phyloP scores from a whole-genome alignment of 2,888 invertebrate species.

The Poecilobothrus nobilitatus region DNA sequence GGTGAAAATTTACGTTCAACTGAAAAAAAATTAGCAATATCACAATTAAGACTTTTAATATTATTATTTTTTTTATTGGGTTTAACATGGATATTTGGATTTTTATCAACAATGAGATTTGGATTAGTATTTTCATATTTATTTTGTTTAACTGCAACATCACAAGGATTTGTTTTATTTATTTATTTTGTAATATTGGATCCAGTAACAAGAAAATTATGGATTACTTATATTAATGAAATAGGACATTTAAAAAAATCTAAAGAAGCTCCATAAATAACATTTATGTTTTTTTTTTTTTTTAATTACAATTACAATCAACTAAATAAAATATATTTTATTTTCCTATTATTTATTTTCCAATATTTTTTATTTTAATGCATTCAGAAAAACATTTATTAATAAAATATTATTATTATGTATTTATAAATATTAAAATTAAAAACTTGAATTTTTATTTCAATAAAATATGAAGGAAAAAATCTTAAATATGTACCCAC shows the following conservation, averaged over 20 bases:
- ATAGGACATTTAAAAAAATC: background rate
- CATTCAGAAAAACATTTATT: too few species aligned
- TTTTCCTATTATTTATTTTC: too few species aligned
- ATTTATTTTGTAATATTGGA: slow-evolving; percentile 54
- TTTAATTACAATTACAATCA: too few species aligned
- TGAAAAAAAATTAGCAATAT: slow-evolving; percentile 32
- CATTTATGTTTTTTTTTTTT: too few species aligned
- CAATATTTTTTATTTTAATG: too few species aligned
- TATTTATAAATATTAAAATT: too few species aligned
- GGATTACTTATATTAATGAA: slow-evolving; percentile 32
- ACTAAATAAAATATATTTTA: too few species aligned
- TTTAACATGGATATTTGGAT: slow-evolving; percentile 54
- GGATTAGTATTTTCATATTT: slow-evolving; percentile 51
- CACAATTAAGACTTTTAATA: slow-evolving; percentile 50
- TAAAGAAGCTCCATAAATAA: background rate
- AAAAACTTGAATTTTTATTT: too few species aligned
- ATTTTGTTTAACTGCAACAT: slow-evolving; percentile 54
- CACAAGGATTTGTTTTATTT: slow-evolving; percentile 55
- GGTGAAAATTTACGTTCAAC: slow-evolving; percentile 46
- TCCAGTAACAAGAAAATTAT: slow-evolving; percentile 48
- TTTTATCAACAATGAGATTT: slow-evolving; percentile 48
- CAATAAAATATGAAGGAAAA: too few species aligned
- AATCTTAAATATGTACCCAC: too few species aligned
- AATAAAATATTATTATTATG: too few species aligned
- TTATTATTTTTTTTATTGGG: slow-evolving; percentile 54